These are phyloP conservation scores for Steromphala cineraria DNA, from an alignment of 2,888 invertebrate species.

Conservation along the genomic window DNA sequence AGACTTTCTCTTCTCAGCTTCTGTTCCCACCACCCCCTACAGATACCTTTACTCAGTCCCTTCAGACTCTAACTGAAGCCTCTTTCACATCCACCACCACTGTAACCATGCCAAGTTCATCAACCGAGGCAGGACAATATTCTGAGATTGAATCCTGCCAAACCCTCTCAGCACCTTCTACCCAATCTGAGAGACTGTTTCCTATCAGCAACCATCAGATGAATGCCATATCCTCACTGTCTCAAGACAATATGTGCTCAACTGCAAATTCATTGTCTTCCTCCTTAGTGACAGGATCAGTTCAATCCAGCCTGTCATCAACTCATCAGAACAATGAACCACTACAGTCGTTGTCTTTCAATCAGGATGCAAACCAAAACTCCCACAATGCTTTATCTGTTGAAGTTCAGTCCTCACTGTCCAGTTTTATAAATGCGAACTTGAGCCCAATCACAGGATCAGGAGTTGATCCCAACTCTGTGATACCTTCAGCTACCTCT, in stretches of 20 bases:
- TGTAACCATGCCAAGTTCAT: not conserved
- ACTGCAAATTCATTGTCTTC: not conserved
- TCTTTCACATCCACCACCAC: not conserved
- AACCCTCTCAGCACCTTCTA: not conserved
- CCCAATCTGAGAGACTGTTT: not conserved
- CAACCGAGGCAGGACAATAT: not conserved
- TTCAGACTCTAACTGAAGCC: not conserved
- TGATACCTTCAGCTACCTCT: slow-evolving; percentile 32
- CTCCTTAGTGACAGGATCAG: not conserved
- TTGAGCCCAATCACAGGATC: slow-evolving; percentile 38
- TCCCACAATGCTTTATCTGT: slow-evolving; percentile 28
- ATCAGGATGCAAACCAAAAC: not conserved
- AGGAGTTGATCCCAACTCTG: slow-evolving; percentile 44
- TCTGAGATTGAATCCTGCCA: not conserved
- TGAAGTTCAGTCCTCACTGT: slow-evolving; percentile 37
- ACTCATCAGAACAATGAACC: not conserved
- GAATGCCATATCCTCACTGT: not conserved
- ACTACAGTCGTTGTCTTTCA: not conserved
- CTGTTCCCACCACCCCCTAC: not conserved
- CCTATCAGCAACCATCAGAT: not conserved
- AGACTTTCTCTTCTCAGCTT: not conserved
- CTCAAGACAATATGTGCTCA: no score
- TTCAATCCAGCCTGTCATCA: not conserved
- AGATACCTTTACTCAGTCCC: not conserved
- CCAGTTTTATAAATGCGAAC: slow-evolving; percentile 40